A percentile compares a stretch with the other conserved stretches of the same genome.
Conservation (phyloP, 2,888 invertebrate species). For the Epistrophe eligans region DNA sequence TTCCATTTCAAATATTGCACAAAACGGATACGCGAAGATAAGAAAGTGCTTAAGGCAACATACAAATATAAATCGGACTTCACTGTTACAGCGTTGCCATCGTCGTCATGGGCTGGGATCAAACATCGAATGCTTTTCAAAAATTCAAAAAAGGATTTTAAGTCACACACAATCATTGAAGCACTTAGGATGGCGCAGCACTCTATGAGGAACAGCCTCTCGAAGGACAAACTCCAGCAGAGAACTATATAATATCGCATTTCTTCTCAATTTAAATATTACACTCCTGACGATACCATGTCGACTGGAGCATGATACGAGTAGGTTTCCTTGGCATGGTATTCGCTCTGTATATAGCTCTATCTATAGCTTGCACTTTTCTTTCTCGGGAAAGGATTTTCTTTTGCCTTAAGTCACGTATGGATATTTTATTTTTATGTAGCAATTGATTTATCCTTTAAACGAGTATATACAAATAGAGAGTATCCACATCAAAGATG, state of each 20-base stretch:
- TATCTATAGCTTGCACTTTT: conserved; percentile 4
- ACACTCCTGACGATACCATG: conserved; percentile 26
- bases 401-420: conserved; percentile 52
- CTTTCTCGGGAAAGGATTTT: conserved; percentile 3
- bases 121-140: conserved; percentile 35
- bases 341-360: neutral
- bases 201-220: conserved; percentile 17
- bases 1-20: neutral
- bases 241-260: conserved; percentile 7
- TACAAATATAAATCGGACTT: conserved; percentile 32
- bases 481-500: conserved; percentile 60
- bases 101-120: conserved; percentile 13
- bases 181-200: conserved; percentile 56
- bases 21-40: conserved; percentile 21
- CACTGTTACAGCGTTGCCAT: neutral
- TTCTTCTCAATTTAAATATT: conserved; percentile 58
- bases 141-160: conserved; percentile 27
- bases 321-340: neutral
- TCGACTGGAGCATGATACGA: neutral
- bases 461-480: conserved; percentile 37
- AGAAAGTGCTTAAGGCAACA: conserved; percentile 41
- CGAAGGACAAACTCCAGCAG: conserved; percentile 40
- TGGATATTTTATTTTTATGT: conserved; percentile 66
- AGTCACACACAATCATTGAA: conserved; percentile 46
- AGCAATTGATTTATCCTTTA: conserved; percentile 69